Percentiles rank a stretch among this genome's conserved stretches.
These are phyloP conservation scores for Thamnophis sirtalis DNA, from an alignment of 2,113 vertebrate species.

Conservation along the genomic window DNA sequence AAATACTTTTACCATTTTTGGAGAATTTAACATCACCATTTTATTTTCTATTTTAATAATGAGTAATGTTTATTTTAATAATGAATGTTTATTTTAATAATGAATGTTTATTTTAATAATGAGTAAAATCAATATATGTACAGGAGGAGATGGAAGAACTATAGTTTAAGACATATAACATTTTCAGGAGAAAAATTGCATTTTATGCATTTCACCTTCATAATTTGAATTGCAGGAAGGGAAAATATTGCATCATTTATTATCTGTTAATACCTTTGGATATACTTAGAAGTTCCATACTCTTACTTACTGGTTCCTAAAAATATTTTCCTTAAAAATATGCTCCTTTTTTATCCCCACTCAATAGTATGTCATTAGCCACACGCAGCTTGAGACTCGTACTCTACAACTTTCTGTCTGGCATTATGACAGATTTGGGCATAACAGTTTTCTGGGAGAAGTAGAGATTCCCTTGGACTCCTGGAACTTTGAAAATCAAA, in stretches of 20 bases:
- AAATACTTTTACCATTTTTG: neutral
- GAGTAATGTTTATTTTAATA: neutral
- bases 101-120: neutral
- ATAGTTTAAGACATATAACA: neutral
- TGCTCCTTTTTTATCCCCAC: constrained; percentile 28
- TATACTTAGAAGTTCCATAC: constrained; percentile 14
- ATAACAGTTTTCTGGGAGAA: constrained; percentile 93
- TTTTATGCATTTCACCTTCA: constrained; percentile 6
- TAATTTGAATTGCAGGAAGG: constrained; percentile 29
- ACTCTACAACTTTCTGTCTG: constrained; percentile 93
- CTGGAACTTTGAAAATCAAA: constrained; percentile 89
- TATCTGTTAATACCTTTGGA: constrained; percentile 34
- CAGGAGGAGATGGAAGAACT: neutral
- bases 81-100: neutral
- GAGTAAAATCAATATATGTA: neutral
- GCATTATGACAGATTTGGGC: constrained; percentile 95
- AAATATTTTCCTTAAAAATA: constrained; percentile 31
- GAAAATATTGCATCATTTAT: constrained; percentile 40
- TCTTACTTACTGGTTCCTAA: constrained; percentile 15
- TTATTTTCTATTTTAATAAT: neutral
- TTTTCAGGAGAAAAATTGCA: neutral
- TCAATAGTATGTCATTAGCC: constrained; percentile 91
- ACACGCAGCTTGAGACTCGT: constrained; percentile 91
- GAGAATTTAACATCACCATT: neutral
- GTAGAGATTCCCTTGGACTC: constrained; percentile 93